Evolutionary conservation across 2,888 invertebrate genomes (phyloP).

Genomic region (Plebejus argus): DNA sequence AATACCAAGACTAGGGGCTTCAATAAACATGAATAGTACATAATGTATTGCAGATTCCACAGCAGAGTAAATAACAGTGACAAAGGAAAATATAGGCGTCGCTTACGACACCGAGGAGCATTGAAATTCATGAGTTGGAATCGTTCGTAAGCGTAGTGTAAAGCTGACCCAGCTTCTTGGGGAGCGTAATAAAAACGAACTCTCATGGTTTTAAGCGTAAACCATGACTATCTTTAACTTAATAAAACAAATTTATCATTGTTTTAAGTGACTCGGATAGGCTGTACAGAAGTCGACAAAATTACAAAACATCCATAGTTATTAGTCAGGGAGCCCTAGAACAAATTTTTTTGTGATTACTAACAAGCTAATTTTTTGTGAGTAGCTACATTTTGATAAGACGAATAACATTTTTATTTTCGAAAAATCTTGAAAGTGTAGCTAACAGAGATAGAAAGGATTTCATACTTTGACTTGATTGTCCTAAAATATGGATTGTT

Average conservation of each 20-base stretch:
- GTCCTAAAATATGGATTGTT: too few relatives aligned
- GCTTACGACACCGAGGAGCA: conserved; percentile 38
- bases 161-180: conserved; percentile 32
- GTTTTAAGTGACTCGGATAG: background rate
- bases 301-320: too few relatives aligned
- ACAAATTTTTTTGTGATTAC: too few relatives aligned
- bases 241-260: conserved; percentile 16
- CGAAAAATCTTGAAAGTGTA: too few relatives aligned
- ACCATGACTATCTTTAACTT: background rate
- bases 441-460: too few relatives aligned
- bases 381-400: too few relatives aligned
- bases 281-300: background rate
- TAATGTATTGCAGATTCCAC: conserved; percentile 36
- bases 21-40: conserved; percentile 21
- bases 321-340: too few relatives aligned
- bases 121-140: conserved; percentile 43
- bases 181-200: conserved; percentile 36
- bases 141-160: conserved; percentile 33
- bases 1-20: background rate
- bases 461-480: too few relatives aligned
- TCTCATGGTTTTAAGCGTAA: conserved; percentile 30
- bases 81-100: conserved; percentile 41
- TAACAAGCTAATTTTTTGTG: too few relatives aligned
- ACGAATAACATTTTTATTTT: too few relatives aligned
- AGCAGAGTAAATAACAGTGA: conserved; percentile 40